Conservation (phyloP, 2,888 invertebrate genomes). For the Cylloceria caligata region DNA sequence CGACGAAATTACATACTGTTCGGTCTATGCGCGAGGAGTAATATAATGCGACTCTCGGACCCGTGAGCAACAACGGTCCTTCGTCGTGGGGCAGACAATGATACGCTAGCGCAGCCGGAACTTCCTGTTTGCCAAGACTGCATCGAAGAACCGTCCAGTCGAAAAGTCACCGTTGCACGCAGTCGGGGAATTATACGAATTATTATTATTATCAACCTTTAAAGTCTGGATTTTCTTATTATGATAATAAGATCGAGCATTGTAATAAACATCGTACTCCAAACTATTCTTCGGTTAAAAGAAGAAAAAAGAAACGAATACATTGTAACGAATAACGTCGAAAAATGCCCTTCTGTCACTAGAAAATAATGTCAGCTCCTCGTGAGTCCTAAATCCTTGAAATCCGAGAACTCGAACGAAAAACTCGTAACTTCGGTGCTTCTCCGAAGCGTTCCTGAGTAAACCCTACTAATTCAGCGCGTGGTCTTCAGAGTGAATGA, state of each 20-base stretch:
- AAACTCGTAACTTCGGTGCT: slow-evolving; percentile 32
- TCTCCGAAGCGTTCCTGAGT: slow-evolving; percentile 17
- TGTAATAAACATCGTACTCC: background rate
- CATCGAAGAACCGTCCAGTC: slow-evolving; percentile 35
- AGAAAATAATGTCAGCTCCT: slow-evolving; percentile 23
- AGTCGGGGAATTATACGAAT: slow-evolving; percentile 13
- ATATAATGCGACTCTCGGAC: slow-evolving; percentile 50
- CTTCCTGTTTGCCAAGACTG: slow-evolving; percentile 63
- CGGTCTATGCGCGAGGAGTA: slow-evolving; percentile 45
- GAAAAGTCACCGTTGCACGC: slow-evolving; percentile 61
- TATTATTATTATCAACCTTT: slow-evolving; percentile 33
- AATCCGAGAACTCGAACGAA: slow-evolving; percentile 22
- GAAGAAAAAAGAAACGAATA: background rate
- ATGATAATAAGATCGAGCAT: slow-evolving; percentile 4
- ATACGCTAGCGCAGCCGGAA: slow-evolving; percentile 57
- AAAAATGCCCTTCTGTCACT: slow-evolving; percentile 8
- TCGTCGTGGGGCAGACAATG: slow-evolving; percentile 50
- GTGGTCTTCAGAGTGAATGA: slow-evolving; percentile 21
- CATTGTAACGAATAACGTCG: slow-evolving; percentile 6
- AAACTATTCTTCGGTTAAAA: background rate
- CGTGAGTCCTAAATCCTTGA: slow-evolving; percentile 6
- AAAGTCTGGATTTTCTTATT: slow-evolving; percentile 16
- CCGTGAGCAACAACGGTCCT: slow-evolving; percentile 57
- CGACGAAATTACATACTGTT: slow-evolving; percentile 63
- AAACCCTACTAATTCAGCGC: slow-evolving; percentile 57